Evolutionary conservation across 1,140 invertebrate genomes (phyloP).

Genomic region (Dinothrombium tinctorium): DNA sequence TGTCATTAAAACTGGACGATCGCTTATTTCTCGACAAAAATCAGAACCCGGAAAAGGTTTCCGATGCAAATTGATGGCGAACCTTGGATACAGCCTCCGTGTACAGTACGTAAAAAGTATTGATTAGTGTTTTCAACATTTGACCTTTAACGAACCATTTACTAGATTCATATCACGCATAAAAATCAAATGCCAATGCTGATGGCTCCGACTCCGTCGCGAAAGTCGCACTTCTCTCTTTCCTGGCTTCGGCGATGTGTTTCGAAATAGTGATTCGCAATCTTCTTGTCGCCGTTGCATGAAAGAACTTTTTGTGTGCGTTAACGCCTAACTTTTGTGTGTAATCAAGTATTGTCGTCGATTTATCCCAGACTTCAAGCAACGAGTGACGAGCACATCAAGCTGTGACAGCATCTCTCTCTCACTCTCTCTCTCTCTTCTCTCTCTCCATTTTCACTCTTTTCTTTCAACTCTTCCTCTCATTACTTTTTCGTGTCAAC

Average conservation of each 20-base stretch:
- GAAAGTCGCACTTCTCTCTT: slow-evolving; percentile 15
- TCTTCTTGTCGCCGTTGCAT: no score
- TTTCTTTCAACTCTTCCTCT: no score
- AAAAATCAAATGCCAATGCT: slow-evolving; percentile 96
- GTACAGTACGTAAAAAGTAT: slow-evolving; percentile 38
- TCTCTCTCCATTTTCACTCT: no score
- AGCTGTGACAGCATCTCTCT: no score
- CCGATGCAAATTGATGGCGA: slow-evolving; percentile 97
- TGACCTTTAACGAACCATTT: slow-evolving; percentile 4
- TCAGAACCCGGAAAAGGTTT: slow-evolving; percentile 60
- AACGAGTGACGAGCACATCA: no score
- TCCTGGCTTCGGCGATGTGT: slow-evolving; percentile 12
- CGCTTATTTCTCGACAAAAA: slow-evolving; percentile 1
- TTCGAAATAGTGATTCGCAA: no score
- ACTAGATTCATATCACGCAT: slow-evolving; percentile 72
- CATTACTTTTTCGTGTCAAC: no score
- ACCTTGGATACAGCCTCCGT: slow-evolving; percentile 87
- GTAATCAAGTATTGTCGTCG: no score
- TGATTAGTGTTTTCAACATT: background rate
- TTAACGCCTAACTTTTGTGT: no score
- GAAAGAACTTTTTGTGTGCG: no score
- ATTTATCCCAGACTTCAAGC: no score
- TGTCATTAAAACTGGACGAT: background rate
- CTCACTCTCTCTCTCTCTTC: no score
- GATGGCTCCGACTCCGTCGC: slow-evolving; percentile 52